Conservation (phyloP, 2,113 vertebrate genomes). For the Salvelinus sp. region DNA sequence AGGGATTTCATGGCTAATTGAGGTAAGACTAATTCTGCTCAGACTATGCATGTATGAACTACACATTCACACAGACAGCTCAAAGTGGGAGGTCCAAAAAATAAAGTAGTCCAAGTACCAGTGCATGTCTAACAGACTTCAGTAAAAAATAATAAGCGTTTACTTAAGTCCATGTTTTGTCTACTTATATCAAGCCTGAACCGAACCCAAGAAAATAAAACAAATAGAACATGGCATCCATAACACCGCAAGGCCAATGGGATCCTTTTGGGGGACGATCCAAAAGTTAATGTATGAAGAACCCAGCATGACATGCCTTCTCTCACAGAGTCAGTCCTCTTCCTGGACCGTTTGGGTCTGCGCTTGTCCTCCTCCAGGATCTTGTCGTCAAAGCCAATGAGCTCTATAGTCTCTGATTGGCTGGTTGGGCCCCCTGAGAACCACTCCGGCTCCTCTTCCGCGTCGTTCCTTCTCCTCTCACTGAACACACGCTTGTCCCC, state of each 20-base stretch:
- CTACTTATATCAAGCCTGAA: too few relatives aligned
- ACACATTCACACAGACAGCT: too few relatives aligned
- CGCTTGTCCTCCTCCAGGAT: conserved; percentile 93
- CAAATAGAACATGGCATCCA: not conserved
- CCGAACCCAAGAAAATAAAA: not conserved
- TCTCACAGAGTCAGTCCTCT: conserved; percentile 82
- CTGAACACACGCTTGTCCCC: conserved; percentile 94
- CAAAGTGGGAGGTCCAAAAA: too few relatives aligned
- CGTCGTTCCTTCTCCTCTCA: conserved; percentile 93
- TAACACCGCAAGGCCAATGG: not conserved
- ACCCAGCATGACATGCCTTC: conserved; percentile 76
- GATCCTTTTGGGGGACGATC: too few relatives aligned
- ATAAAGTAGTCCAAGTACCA: too few relatives aligned
- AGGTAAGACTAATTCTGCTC: too few relatives aligned
- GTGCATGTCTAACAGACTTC: too few relatives aligned
- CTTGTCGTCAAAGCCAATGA: conserved; percentile 96
- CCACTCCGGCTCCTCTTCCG: conserved; percentile 98
- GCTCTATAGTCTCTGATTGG: conserved; percentile 97
- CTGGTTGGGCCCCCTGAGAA: conserved; percentile 96
- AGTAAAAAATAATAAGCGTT: too few relatives aligned
- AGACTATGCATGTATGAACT: too few relatives aligned
- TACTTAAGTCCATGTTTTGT: too few relatives aligned
- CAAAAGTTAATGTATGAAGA: not conserved
- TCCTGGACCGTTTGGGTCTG: conserved; percentile 83
- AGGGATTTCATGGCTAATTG: too few relatives aligned